These are phyloP conservation scores for Spilosoma lubricipeda DNA, from an alignment of 2,888 invertebrate species.

Conservation along the genomic window DNA sequence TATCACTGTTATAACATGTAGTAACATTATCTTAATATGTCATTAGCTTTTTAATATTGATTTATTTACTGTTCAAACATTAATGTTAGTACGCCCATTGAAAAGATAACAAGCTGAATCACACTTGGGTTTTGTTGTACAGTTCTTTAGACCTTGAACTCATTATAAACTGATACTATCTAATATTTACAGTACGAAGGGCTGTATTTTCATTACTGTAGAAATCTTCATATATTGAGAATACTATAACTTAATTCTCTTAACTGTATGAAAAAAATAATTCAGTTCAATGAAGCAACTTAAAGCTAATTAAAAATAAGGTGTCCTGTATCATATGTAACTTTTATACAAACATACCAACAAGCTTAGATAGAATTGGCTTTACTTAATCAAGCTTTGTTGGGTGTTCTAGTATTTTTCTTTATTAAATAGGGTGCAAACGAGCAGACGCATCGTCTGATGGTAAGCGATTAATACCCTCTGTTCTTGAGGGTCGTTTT, in stretches of 20 bases:
- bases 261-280: background rate
- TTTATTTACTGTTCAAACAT: slow-evolving; percentile 4
- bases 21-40: slow-evolving; percentile 11
- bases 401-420: background rate
- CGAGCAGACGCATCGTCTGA: no score
- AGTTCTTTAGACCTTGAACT: background rate
- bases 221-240: no score
- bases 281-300: background rate
- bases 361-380: no score
- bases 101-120: slow-evolving; percentile 4
- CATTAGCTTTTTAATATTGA: slow-evolving; percentile 12
- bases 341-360: no score
- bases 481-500: no score
- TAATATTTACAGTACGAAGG: background rate
- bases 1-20: background rate
- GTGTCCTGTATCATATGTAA: background rate
- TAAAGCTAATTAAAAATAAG: background rate
- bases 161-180: background rate
- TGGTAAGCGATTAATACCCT: no score
- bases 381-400: background rate
- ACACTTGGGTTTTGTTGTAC: slow-evolving; percentile 5
- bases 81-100: background rate
- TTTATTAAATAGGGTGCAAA: no score
- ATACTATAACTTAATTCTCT: no score
- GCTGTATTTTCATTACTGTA: background rate